Percentiles rank a stretch among this genome's conserved stretches.
Evolutionary conservation across 2,113 vertebrate genomes (phyloP).

Genomic region (Cynopterus brachyotis): DNA sequence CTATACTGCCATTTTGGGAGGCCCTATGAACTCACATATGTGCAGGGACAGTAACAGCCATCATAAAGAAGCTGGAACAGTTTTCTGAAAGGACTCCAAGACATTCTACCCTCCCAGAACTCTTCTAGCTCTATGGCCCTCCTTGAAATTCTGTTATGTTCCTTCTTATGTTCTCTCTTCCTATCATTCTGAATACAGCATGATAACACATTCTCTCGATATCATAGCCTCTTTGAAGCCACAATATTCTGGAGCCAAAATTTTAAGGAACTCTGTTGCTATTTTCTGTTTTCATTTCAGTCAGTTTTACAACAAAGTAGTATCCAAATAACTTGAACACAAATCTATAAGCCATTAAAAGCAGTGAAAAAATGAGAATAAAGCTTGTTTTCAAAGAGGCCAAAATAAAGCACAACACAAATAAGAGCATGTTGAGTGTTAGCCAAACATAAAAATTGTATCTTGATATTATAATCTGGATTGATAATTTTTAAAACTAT

Average conservation of each 20-base stretch:
- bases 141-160: neutral
- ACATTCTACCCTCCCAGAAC: neutral
- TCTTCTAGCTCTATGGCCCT: neutral
- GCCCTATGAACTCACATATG: neutral
- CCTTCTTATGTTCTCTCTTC: neutral
- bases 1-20: constrained; percentile 22
- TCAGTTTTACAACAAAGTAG: neutral
- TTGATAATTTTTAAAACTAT: neutral
- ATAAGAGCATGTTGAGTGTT: neutral
- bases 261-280: neutral
- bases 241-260: neutral
- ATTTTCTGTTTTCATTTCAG: constrained; percentile 19
- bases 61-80: neutral
- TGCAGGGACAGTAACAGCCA: neutral
- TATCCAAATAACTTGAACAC: constrained; percentile 17
- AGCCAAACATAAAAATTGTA: neutral
- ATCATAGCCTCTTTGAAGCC: neutral
- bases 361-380: neutral
- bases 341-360: constrained; percentile 35
- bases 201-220: constrained; percentile 13
- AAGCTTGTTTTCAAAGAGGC: neutral
- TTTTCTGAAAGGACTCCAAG: constrained; percentile 51
- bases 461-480: neutral
- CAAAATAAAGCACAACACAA: neutral
- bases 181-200: neutral